These are phyloP conservation scores for Apamea monoglypha DNA, from an alignment of 2,888 invertebrate species.

Conservation along the genomic window DNA sequence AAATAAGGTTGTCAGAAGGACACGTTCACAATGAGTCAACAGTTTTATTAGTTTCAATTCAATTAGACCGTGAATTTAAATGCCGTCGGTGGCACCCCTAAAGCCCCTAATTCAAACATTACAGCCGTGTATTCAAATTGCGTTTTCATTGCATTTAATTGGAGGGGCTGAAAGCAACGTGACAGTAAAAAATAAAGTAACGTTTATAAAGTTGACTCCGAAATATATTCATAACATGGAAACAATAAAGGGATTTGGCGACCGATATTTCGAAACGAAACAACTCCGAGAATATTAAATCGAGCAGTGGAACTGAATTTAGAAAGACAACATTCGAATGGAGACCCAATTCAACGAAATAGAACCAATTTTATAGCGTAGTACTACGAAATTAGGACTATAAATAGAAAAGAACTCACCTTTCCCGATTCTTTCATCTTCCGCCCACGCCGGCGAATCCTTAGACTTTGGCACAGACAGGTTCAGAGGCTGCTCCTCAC, in stretches of 20 bases:
- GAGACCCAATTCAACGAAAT: background rate
- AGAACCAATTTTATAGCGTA: background rate
- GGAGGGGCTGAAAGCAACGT: slow-evolving; percentile 56
- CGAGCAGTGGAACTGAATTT: slow-evolving; percentile 10
- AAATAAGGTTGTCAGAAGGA: slow-evolving; percentile 46
- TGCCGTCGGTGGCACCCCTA: slow-evolving; percentile 49
- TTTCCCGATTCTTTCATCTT: slow-evolving; percentile 81
- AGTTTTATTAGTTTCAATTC: slow-evolving; percentile 60
- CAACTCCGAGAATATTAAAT: slow-evolving; percentile 13
- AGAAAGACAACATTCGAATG: slow-evolving; percentile 13
- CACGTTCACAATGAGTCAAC: slow-evolving; percentile 52
- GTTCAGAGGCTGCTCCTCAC: slow-evolving; percentile 90
- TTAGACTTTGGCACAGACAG: slow-evolving; percentile 90
- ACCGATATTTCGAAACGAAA: slow-evolving; percentile 5
- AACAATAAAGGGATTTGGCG: slow-evolving; percentile 3
- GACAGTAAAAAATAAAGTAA: slow-evolving; percentile 36
- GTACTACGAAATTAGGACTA: slow-evolving; percentile 7
- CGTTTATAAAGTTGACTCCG: slow-evolving; percentile 16
- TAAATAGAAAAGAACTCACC: slow-evolving; percentile 72
- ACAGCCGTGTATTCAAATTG: slow-evolving; percentile 56
- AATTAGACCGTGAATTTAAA: slow-evolving; percentile 59
- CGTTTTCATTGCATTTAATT: slow-evolving; percentile 63
- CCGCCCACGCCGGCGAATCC: slow-evolving; percentile 80
- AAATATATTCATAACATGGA: slow-evolving; percentile 38
- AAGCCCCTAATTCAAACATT: slow-evolving; percentile 55